phyloP scores from a whole-genome alignment of 2,113 vertebrate species.

The Antechinus stuartii region DNA sequence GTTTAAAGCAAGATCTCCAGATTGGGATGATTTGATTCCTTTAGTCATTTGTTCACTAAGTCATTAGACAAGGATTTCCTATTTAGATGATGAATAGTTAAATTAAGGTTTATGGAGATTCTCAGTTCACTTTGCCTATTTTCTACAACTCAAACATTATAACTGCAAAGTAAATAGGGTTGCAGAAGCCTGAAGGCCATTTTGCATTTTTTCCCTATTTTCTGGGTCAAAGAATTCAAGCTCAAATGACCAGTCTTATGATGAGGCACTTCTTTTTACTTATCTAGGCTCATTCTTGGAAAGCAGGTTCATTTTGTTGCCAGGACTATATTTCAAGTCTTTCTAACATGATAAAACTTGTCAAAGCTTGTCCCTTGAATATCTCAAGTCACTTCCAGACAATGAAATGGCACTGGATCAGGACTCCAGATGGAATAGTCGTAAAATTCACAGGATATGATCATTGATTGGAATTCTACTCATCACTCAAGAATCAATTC shows the following conservation, averaged over 20 bases:
- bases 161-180: background rate
- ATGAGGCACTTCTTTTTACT: background rate
- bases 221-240: background rate
- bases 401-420: background rate
- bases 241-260: background rate
- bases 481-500: background rate
- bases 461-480: background rate
- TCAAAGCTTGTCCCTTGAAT: background rate
- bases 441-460: background rate
- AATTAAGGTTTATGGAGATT: background rate
- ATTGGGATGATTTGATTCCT: background rate
- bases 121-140: background rate
- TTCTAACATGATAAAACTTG: background rate
- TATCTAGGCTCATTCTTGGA: background rate
- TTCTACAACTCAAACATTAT: background rate
- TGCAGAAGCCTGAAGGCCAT: background rate
- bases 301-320: background rate
- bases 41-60: background rate
- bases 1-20: background rate
- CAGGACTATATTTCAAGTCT: background rate
- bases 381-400: background rate
- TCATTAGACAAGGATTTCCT: background rate
- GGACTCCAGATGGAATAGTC: background rate
- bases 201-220: background rate
- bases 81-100: background rate